These are phyloP conservation scores for Eucriotettix oculatus DNA, from an alignment of 2,888 invertebrate species.

Conservation along the genomic window DNA sequence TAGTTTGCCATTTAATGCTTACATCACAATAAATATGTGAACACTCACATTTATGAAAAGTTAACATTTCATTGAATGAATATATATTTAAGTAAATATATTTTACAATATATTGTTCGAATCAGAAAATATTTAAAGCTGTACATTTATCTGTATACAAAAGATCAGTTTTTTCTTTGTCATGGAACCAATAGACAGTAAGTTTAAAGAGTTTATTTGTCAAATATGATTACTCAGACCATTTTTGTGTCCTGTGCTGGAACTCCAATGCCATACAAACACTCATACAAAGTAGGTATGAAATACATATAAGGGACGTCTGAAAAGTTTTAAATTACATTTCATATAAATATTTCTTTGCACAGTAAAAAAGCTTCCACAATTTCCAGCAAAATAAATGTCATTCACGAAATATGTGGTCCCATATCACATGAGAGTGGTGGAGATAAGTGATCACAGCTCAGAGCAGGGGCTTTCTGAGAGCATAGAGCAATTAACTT, in stretches of 20 bases:
- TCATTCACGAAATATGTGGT: slow-evolving; percentile 10
- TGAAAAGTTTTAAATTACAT: neutral
- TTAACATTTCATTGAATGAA: neutral
- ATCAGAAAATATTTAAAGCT: neutral
- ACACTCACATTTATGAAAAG: neutral
- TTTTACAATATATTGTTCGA: neutral
- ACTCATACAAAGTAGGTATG: neutral
- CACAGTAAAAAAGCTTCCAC: neutral
- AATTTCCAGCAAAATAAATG: slow-evolving; percentile 8
- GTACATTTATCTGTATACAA: neutral
- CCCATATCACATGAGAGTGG: slow-evolving; percentile 9
- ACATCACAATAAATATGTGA: too few species aligned
- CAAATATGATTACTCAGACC: too few species aligned
- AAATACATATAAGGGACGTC: neutral
- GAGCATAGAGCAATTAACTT: too few species aligned
- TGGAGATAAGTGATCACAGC: neutral
- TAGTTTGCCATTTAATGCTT: neutral
- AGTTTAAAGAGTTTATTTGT: too few species aligned
- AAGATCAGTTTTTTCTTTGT: too few species aligned
- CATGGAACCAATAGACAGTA: too few species aligned
- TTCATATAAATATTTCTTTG: neutral
- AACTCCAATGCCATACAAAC: neutral
- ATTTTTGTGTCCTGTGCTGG: neutral
- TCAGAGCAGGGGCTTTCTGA: neutral
- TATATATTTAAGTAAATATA: neutral